A percentile compares a stretch with the other conserved stretches of the same genome.
These are phyloP conservation scores for Urocitellus parryii DNA, from an alignment of 2,113 vertebrate species.

Conservation along the genomic window DNA sequence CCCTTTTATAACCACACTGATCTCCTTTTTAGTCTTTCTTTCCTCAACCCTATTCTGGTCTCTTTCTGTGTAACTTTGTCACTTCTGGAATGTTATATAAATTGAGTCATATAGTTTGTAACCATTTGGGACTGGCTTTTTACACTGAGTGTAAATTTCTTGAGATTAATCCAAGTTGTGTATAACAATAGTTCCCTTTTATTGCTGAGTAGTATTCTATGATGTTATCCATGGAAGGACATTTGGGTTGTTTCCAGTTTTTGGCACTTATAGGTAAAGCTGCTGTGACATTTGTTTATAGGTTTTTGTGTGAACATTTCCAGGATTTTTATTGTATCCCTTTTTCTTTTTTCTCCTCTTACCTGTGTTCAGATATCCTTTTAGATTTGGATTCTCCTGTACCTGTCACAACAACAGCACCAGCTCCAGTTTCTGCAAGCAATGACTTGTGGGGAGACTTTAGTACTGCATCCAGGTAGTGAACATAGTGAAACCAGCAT, in stretches of 20 bases:
- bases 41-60: neutral
- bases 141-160: neutral
- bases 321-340: neutral
- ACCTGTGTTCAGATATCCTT: slow-evolving; percentile 84
- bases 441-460: slow-evolving; percentile 97
- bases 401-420: slow-evolving; percentile 78
- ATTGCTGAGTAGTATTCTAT: neutral
- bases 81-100: neutral
- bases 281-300: neutral
- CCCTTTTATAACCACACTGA: neutral
- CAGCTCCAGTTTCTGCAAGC: slow-evolving; percentile 78
- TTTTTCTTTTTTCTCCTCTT: neutral
- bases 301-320: neutral
- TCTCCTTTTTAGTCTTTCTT: neutral
- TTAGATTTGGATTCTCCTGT: slow-evolving; percentile 89
- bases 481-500: neutral
- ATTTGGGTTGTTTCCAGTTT: neutral
- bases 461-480: slow-evolving; percentile 93
- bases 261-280: neutral
- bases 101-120: neutral
- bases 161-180: neutral
- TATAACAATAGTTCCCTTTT: neutral
- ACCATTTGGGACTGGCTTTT: slow-evolving; percentile 11
- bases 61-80: neutral
- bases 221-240: neutral